phyloP scores from a whole-genome alignment of 2,797 vertebrate genomes.

The Phrynocephalus guinanensis region DNA sequence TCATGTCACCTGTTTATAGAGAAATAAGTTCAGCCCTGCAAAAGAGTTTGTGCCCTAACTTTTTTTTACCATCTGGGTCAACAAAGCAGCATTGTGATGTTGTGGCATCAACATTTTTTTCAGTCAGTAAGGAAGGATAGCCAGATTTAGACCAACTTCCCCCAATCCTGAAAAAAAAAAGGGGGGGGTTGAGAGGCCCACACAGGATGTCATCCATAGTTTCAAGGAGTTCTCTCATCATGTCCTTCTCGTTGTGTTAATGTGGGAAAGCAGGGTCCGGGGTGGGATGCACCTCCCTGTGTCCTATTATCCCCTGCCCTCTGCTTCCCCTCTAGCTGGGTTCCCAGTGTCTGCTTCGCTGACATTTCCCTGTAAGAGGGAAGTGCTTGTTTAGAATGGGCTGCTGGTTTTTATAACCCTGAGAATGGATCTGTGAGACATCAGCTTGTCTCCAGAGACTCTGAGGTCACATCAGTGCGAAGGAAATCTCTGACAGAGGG shows the following conservation, averaged over 20 bases:
- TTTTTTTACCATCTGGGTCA: not conserved
- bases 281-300: not conserved
- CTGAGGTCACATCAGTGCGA: constrained; percentile 36
- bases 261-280: constrained; percentile 20
- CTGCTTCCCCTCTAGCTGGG: accelerated
- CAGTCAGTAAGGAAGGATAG: not conserved
- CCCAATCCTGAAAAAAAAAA: not conserved
- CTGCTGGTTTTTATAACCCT: constrained; percentile 55
- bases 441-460: constrained; percentile 50
- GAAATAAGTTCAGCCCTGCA: not conserved
- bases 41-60: not conserved
- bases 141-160: not conserved
- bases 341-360: constrained; percentile 50
- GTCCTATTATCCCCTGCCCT: constrained; percentile 39
- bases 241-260: not conserved
- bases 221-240: constrained; percentile 9
- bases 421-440: constrained; percentile 40
- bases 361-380: not conserved
- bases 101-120: not conserved
- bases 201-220: not conserved
- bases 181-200: not conserved
- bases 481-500: constrained; percentile 61
- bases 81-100: not conserved
- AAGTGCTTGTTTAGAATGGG: constrained; percentile 1
- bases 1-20: not conserved